Percentiles rank a stretch among this genome's conserved stretches.
Conservation (phyloP, 2,888 invertebrate genomes). For the Sericinus montela region DNA sequence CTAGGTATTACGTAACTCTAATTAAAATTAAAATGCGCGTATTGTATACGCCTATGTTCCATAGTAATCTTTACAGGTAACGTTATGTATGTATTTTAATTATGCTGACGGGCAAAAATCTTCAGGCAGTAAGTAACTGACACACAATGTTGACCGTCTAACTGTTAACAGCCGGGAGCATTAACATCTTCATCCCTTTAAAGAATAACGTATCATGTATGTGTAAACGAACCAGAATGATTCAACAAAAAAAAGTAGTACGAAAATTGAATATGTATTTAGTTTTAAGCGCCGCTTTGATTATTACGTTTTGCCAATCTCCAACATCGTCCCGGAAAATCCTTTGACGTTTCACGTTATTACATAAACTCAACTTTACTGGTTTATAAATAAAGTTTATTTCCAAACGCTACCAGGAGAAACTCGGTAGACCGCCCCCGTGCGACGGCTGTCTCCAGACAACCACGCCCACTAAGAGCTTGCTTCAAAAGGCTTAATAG, state of each 20-base stretch:
- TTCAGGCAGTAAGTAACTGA: too few species aligned
- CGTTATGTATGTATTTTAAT: too few species aligned
- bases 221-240: too few species aligned
- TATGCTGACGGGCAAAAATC: too few species aligned
- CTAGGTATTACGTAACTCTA: too few species aligned
- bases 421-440: slow-evolving; percentile 49
- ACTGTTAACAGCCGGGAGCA: too few species aligned
- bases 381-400: slow-evolving; percentile 38
- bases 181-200: too few species aligned
- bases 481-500: slow-evolving; percentile 37
- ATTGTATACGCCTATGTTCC: too few species aligned
- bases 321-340: slow-evolving; percentile 30
- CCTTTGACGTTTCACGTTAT: slow-evolving; percentile 22
- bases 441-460: slow-evolving; percentile 35
- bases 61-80: too few species aligned
- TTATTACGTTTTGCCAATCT: slow-evolving; percentile 36
- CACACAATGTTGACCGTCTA: too few species aligned
- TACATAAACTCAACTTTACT: slow-evolving; percentile 27
- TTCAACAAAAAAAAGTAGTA: slow-evolving; percentile 23
- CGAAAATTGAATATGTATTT: slow-evolving; percentile 16
- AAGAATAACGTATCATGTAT: too few species aligned
- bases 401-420: slow-evolving; percentile 29
- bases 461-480: slow-evolving; percentile 41
- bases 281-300: slow-evolving; percentile 20
- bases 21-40: too few species aligned